A percentile compares a stretch with the other conserved stretches of the same genome.
Conservation (phyloP, 2,113 vertebrate species). For the Protomyctophum bolini region DNA sequence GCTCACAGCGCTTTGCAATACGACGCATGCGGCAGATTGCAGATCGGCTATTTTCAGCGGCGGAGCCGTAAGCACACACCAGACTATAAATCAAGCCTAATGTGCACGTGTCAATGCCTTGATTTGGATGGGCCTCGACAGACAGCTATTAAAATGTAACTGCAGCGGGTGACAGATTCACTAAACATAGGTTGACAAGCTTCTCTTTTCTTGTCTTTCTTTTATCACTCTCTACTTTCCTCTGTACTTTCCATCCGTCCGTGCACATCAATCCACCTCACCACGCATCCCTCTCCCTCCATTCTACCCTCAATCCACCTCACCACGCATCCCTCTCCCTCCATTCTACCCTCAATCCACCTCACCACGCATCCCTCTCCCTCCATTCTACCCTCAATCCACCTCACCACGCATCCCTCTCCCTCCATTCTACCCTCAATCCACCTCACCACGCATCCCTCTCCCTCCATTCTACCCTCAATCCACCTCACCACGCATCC, state of each 20-base stretch:
- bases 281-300: constrained; percentile 65
- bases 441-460: too few relatives aligned
- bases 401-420: constrained; percentile 59
- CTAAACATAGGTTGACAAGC: constrained; percentile 82
- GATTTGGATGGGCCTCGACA: constrained; percentile 73
- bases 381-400: constrained; percentile 51
- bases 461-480: too few relatives aligned
- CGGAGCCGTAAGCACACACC: too few relatives aligned
- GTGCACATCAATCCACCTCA: constrained; percentile 75
- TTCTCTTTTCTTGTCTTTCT: constrained; percentile 74
- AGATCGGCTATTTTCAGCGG: too few relatives aligned
- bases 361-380: constrained; percentile 61
- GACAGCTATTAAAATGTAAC: constrained; percentile 76
- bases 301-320: constrained; percentile 50
- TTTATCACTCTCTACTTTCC: constrained; percentile 76
- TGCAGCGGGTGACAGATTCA: constrained; percentile 76
- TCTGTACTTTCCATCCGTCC: constrained; percentile 53
- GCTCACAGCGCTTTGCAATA: too few relatives aligned
- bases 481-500: constrained; percentile 61
- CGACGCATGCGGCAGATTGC: too few relatives aligned
- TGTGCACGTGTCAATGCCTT: constrained; percentile 76
- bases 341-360: constrained; percentile 52
- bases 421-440: constrained; percentile 61
- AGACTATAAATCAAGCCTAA: constrained; percentile 21
- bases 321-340: constrained; percentile 62